A percentile compares a stretch with the other conserved stretches of the same genome.
These are phyloP conservation scores for Drosophila aldrichi DNA, from an alignment of 2,888 invertebrate genomes.

Conservation along the genomic window DNA sequence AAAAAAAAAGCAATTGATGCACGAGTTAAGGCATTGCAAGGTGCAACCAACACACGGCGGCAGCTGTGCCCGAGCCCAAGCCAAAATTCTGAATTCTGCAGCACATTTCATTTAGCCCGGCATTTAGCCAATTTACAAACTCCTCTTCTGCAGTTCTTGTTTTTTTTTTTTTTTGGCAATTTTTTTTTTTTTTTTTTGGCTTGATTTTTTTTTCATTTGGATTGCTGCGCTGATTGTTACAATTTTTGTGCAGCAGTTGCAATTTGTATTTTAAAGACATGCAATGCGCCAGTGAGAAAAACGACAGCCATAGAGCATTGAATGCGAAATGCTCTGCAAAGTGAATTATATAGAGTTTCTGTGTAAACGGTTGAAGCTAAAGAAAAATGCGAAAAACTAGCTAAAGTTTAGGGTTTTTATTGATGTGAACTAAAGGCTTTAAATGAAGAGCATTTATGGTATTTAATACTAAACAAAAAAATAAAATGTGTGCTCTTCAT, in stretches of 20 bases:
- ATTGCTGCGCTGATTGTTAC: slow-evolving; percentile 73
- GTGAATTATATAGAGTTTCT: too few species aligned
- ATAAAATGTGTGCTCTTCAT: too few species aligned
- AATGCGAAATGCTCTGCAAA: slow-evolving; percentile 26
- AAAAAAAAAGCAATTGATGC: background rate
- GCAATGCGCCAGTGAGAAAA: slow-evolving; percentile 17
- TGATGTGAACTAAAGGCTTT: too few species aligned
- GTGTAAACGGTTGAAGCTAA: too few species aligned
- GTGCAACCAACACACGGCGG: slow-evolving; percentile 68
- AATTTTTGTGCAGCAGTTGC: slow-evolving; percentile 74
- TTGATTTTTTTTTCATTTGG: slow-evolving; percentile 8
- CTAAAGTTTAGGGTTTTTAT: too few species aligned
- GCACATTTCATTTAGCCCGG: slow-evolving; percentile 62
- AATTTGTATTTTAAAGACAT: slow-evolving; percentile 39
- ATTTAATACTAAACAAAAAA: too few species aligned
- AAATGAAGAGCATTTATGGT: too few species aligned
- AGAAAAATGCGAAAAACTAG: too few species aligned
- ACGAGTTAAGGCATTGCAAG: slow-evolving; percentile 52
- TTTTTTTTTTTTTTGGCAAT: slow-evolving; percentile 20
- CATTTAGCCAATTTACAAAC: slow-evolving; percentile 61
- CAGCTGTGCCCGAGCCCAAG: slow-evolving; percentile 62
- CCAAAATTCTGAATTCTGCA: slow-evolving; percentile 69
- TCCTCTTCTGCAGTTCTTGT: slow-evolving; percentile 20
- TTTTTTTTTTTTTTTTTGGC: background rate
- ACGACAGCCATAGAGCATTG: background rate